phyloP scores from a whole-genome alignment of 2,888 invertebrate genomes.

The Leptinotarsa juncta region DNA sequence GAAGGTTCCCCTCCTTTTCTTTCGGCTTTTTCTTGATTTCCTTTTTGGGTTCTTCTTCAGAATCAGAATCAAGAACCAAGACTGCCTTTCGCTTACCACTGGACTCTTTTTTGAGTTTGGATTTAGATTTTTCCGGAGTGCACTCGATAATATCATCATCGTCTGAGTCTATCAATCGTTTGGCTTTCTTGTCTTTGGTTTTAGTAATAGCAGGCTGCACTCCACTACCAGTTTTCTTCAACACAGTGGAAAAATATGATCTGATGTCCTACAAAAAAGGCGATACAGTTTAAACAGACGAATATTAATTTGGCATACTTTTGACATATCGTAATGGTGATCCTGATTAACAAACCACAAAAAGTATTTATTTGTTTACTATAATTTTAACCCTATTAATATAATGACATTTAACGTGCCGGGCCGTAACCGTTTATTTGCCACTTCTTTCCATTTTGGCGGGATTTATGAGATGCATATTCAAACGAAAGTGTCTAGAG shows the following conservation, averaged over 20 bases:
- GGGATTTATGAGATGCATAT: too few relatives aligned
- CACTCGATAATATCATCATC: conserved; percentile 72
- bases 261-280: conserved; percentile 72
- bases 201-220: conserved; percentile 39
- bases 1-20: conserved; percentile 59
- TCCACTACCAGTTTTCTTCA: conserved; percentile 53
- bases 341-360: background rate
- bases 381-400: too few relatives aligned
- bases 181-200: conserved; percentile 59
- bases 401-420: too few relatives aligned
- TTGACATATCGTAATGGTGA: conserved; percentile 29
- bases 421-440: too few relatives aligned
- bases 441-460: too few relatives aligned
- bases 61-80: conserved; percentile 52
- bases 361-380: too few relatives aligned
- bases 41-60: conserved; percentile 51
- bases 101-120: conserved; percentile 50
- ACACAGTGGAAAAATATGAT: conserved; percentile 68
- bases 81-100: conserved; percentile 46
- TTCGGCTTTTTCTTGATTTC: conserved; percentile 52
- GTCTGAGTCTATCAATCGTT: conserved; percentile 64
- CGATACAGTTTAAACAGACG: background rate
- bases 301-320: background rate
- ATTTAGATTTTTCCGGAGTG: conserved; percentile 64
- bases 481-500: too few relatives aligned